Evolutionary conservation across 2,888 invertebrate species (phyloP), one percentile per base, ranked within the genome.

Genomic region (Cenopis cana): DNA sequence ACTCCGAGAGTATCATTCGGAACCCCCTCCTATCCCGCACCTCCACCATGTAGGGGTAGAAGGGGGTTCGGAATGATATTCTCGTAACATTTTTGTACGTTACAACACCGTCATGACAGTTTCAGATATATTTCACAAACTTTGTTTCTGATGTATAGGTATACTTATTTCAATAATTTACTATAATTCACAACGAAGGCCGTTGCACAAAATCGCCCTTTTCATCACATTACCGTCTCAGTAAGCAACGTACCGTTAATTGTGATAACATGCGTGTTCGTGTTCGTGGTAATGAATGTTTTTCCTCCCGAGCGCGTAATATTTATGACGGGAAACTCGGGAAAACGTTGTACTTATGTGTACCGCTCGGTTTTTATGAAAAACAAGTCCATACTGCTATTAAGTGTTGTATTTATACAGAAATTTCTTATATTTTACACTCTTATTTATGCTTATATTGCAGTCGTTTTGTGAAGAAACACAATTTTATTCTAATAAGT

Each of bases 251-350:
- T 46, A 46, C 46, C 46, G 46, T 46, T 20, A 20, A 54, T 20
- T 54, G 55, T 55, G 55, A 55, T 29, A 55, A 55, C 55, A 55
- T 55, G 55, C 55, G 55, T 55, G 55, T 29, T 29, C 29, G 2
- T 6, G 14, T 24, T 24, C 24, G 4, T 4, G 9, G 55, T 55
- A 55, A 55, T 55, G 55, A 55, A 55, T 55, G 55, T 55, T 55
- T 55, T 29, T 14, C 55, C 29, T 29, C 29, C 55, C 29, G 55
- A 12, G 55, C 10, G 18, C 50, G 14, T 14, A 2, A 29, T 55
- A 55, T 55, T 55, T 55, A 55, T 55, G 29, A 55, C 55, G 55
- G 29, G 14, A 1, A 20, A 20, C 29, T n/a, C 29, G 8, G 29
- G 55, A 5, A 14, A 29, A 29, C 5, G 55, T 29, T 24, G 55